Conservation (phyloP, 2,113 vertebrate genomes). For the Hemibates koningsi region DNA sequence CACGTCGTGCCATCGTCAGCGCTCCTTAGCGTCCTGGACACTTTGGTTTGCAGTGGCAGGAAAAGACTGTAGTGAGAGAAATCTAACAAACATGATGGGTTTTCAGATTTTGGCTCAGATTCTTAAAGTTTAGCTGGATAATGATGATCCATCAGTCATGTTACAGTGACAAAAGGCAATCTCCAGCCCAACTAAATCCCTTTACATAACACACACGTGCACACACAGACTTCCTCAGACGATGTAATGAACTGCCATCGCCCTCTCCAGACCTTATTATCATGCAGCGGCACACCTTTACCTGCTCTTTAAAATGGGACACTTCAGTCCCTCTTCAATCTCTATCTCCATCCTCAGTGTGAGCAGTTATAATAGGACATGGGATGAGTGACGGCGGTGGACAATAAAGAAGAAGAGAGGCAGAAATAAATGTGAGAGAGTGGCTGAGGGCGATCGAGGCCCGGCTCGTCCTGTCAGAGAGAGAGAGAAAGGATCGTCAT, state of each 20-base stretch:
- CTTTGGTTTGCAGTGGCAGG: neutral
- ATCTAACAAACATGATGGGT: neutral
- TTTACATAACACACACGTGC: neutral
- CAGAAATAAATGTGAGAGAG: neutral
- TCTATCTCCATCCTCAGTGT: neutral
- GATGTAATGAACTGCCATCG: neutral
- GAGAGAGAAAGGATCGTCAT: neutral
- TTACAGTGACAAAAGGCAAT: neutral
- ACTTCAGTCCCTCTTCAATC: conserved; percentile 11
- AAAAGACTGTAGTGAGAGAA: neutral
- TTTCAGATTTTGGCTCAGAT: neutral
- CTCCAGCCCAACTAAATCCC: neutral
- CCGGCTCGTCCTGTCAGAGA: neutral
- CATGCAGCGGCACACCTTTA: conserved; percentile 2
- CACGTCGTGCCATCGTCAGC: neutral
- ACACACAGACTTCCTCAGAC: neutral
- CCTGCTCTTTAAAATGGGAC: conserved; percentile 25
- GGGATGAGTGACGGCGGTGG: neutral
- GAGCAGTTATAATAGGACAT: neutral
- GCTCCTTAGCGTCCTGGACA: neutral
- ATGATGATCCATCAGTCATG: neutral
- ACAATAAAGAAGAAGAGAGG: neutral
- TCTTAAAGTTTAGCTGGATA: neutral
- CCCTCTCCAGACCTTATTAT: neutral
- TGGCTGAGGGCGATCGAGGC: neutral